Percentiles rank a stretch among this genome's conserved stretches.
Conservation (phyloP, 2,797 vertebrate species). For the Sphaeramia orbicularis region DNA sequence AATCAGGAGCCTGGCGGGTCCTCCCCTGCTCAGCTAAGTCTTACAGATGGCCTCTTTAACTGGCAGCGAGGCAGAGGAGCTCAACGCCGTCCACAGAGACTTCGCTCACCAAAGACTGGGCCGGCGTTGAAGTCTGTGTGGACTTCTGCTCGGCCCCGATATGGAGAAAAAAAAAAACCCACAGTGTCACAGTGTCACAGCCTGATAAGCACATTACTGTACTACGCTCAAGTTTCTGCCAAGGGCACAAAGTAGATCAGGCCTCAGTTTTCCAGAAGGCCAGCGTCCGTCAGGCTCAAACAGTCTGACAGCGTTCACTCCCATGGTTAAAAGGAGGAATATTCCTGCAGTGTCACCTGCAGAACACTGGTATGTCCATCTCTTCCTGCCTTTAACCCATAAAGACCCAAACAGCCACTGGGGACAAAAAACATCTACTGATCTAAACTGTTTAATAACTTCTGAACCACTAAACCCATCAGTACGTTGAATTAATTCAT, state of each 20-base stretch:
- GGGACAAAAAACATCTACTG: too few relatives aligned
- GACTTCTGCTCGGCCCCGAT: slow-evolving; percentile 55
- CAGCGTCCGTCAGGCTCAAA: slow-evolving; percentile 18
- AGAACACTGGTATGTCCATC: neutral
- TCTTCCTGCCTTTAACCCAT: too few relatives aligned
- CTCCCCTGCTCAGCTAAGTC: slow-evolving; percentile 42
- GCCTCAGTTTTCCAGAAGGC: slow-evolving; percentile 34
- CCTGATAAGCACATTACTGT: slow-evolving; percentile 56
- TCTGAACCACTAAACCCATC: too few relatives aligned
- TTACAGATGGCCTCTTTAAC: slow-evolving; percentile 69
- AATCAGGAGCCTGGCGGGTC: slow-evolving; percentile 63
- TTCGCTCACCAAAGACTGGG: slow-evolving; percentile 41
- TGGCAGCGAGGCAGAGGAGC: slow-evolving; percentile 59
- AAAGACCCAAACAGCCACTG: too few relatives aligned
- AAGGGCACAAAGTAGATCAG: slow-evolving; percentile 56
- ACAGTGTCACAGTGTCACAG: slow-evolving; percentile 47
- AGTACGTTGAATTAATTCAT: too few relatives aligned
- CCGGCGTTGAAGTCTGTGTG: slow-evolving; percentile 25
- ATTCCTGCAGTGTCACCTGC: neutral
- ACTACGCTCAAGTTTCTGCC: slow-evolving; percentile 44
- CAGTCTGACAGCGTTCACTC: slow-evolving; percentile 7
- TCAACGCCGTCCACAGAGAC: slow-evolving; percentile 45
- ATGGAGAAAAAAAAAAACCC: slow-evolving; percentile 41
- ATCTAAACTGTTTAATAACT: too few relatives aligned
- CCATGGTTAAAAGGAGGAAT: neutral